A percentile compares a stretch with the other conserved stretches of the same genome.
phyloP scores from a whole-genome alignment of 2,113 vertebrate species.

The Sterrhoptilus dennistouni region DNA sequence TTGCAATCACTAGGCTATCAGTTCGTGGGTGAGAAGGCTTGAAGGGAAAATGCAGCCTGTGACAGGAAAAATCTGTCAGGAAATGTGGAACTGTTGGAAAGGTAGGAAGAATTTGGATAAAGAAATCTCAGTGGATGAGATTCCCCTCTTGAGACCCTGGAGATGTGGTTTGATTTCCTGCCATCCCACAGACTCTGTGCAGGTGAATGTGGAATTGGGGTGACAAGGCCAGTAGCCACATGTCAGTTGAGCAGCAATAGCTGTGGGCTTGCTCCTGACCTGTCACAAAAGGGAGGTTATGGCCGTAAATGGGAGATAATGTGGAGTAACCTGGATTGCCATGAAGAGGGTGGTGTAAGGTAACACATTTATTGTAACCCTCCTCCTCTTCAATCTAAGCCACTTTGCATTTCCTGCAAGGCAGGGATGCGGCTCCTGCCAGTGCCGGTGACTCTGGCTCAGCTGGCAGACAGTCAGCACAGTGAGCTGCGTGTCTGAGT shows the following conservation, averaged over 20 bases:
- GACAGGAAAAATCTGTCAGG: background rate
- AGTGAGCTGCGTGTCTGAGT: background rate
- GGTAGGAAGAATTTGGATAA: background rate
- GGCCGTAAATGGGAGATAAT: background rate
- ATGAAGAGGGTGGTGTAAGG: background rate
- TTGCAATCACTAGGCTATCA: background rate
- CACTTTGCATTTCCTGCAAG: conserved; percentile 10
- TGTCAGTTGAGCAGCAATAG: background rate
- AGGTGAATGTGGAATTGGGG: background rate
- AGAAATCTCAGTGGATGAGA: background rate
- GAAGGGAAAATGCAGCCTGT: background rate
- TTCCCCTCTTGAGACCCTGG: background rate
- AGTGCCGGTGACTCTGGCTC: background rate
- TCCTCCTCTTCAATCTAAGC: background rate
- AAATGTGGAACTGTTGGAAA: background rate
- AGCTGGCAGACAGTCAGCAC: conserved; percentile 5
- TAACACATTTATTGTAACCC: background rate
- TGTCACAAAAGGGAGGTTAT: background rate
- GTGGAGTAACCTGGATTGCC: background rate
- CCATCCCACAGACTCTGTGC: background rate
- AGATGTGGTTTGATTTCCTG: background rate
- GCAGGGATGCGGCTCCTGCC: background rate
- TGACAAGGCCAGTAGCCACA: background rate
- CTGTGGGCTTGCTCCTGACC: background rate
- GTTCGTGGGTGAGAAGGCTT: background rate